Base-by-base conservation (phyloP, 1,140 invertebrate species). In the Phthorimaea operculella region DNA sequence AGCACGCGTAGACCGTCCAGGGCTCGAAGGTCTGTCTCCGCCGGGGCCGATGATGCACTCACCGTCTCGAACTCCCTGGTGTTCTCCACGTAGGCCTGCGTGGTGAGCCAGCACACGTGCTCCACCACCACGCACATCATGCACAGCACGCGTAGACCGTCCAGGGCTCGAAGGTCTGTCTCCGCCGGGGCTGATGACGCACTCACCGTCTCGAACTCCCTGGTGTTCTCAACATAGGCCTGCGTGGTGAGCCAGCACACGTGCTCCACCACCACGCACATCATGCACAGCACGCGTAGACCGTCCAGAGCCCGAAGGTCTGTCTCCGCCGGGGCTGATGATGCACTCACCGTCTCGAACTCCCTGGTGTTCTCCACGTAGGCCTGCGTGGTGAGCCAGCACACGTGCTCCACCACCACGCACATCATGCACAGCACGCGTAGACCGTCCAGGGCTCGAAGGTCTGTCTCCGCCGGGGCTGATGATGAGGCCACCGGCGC, bases 61-160 rank as follows among this genome's bases (percentile, higher is more conserved):
- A 77, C 77, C 72, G 62, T 55, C 49, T 80, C 77, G 28, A 60
- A 67, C 6, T 55, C 58, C 17, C 72, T 56, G 9, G 72, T 68
- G 51, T 77, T 66, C 6, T 63, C 59, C 21, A 74, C 48, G 28
- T 78, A 83, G 0, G 75, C 57, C 3, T 72, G 66, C 16, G 69
- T 69, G 59, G 67, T 65, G 54, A 83, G 68, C 78, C 78, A 81
- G 60, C 74, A 75, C 6, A 81, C 75, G 62, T 83, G 79, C 51
- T 79, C 78, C 2, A 81, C 60, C 60, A 83, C 74, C 62, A 83
- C 70, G 53, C 72, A 73, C 51, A 78, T 60, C 76, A 83, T 78
- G 66, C 70, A 75, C 57, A 79, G 65, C 17, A 81, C 72, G 4
- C 79, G 65, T 28, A 79, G 62, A 1, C 79, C 79, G 55, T 83